phyloP scores from a whole-genome alignment of 2,888 invertebrate species.

The Anodontia alba region DNA sequence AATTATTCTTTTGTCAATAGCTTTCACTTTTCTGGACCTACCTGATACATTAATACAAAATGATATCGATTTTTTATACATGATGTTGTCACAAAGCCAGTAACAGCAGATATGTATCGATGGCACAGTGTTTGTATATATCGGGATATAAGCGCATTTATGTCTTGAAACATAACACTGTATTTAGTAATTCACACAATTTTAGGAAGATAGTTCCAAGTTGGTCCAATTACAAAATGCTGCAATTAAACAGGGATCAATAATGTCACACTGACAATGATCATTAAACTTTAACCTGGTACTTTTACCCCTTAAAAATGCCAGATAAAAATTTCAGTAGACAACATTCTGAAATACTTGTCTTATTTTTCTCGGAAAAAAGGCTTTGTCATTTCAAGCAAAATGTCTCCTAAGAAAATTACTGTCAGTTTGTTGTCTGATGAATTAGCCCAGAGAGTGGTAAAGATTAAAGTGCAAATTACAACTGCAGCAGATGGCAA shows the following conservation, averaged over 20 bases:
- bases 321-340: no score
- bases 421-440: no score
- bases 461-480: no score
- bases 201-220: not conserved
- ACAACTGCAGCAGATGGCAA: no score
- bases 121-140: not conserved
- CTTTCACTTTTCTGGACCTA: not conserved
- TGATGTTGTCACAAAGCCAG: not conserved
- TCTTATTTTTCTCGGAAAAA: no score
- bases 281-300: no score
- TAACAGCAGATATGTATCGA: not conserved
- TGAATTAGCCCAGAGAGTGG: no score
- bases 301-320: no score
- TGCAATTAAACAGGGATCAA: not conserved
- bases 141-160: not conserved
- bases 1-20: not conserved
- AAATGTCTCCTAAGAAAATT: no score
- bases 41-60: slow-evolving; percentile 6
- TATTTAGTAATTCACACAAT: not conserved
- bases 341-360: no score
- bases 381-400: no score
- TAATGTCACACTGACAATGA: not conserved
- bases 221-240: not conserved
- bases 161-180: not conserved
- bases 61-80: slow-evolving; percentile 6